A percentile compares a stretch with the other conserved stretches of the same genome.
phyloP scores from a whole-genome alignment of 2,888 invertebrate genomes.

The Uloborus plumipes region DNA sequence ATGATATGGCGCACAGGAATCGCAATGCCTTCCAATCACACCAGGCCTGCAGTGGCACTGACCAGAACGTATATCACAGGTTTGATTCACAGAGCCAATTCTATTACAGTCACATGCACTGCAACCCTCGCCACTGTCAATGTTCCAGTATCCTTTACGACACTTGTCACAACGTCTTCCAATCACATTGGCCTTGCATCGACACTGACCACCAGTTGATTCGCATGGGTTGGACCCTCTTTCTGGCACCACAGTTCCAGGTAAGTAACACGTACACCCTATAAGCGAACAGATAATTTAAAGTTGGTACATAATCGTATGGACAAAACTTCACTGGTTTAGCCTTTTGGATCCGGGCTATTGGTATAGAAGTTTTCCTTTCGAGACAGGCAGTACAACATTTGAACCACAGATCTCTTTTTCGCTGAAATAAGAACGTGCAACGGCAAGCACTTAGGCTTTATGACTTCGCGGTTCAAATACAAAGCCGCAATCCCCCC shows the following conservation, averaged over 20 bases:
- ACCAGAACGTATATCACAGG: conserved; percentile 81
- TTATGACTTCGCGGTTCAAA: too few species aligned
- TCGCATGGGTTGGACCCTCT: conserved; percentile 67
- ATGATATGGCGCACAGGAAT: conserved; percentile 73
- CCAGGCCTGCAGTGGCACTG: conserved; percentile 84
- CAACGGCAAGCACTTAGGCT: too few species aligned
- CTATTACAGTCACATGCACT: conserved; percentile 86
- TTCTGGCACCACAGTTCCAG: conserved; percentile 76
- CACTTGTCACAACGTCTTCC: conserved; percentile 71
- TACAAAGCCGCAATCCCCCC: too few species aligned
- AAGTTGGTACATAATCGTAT: too few species aligned
- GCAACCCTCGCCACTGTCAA: conserved; percentile 76
- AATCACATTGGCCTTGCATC: conserved; percentile 71
- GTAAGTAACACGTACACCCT: conserved; percentile 87
- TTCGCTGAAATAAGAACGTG: too few species aligned
- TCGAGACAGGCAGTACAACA: too few species aligned
- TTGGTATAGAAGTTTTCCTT: too few species aligned
- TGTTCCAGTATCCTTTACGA: conserved; percentile 80
- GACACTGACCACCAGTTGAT: conserved; percentile 71
- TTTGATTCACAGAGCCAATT: conserved; percentile 86
- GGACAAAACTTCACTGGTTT: too few species aligned
- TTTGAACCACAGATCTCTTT: too few species aligned
- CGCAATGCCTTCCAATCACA: conserved; percentile 73
- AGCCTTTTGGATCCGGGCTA: too few species aligned
- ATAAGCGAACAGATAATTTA: conserved; percentile 25